Conservation (phyloP, 2,797 vertebrate genomes). For the Octomys mimax region DNA sequence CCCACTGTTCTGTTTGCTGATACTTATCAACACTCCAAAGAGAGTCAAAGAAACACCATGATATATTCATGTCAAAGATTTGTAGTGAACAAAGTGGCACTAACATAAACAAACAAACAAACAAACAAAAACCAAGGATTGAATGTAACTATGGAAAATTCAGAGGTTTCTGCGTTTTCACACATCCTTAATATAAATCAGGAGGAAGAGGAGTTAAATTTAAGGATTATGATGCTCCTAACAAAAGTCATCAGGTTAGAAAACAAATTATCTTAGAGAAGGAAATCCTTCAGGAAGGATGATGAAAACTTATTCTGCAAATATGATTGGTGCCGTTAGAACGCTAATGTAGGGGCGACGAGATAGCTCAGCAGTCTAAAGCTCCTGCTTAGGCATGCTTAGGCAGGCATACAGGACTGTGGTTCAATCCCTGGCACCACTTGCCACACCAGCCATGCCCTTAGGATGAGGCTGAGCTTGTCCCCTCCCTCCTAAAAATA, state of each 20-base stretch:
- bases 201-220: neutral
- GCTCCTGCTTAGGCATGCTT: no score
- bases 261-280: neutral
- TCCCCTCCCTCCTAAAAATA: no score
- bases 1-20: neutral
- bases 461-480: no score
- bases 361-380: no score
- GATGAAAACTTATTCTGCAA: neutral
- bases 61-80: neutral
- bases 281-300: neutral
- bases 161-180: neutral
- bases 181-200: neutral
- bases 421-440: no score
- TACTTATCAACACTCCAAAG: neutral
- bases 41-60: neutral
- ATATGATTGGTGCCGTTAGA: neutral
- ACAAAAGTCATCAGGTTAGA: neutral
- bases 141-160: neutral
- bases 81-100: neutral
- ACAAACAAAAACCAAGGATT: neutral
- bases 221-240: neutral
- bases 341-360: fast-evolving
- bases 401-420: no score
- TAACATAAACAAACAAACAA: neutral
- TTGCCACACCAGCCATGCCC: no score